These are phyloP conservation scores for Murina feae DNA, from an alignment of 2,113 vertebrate species.

Conservation along the genomic window DNA sequence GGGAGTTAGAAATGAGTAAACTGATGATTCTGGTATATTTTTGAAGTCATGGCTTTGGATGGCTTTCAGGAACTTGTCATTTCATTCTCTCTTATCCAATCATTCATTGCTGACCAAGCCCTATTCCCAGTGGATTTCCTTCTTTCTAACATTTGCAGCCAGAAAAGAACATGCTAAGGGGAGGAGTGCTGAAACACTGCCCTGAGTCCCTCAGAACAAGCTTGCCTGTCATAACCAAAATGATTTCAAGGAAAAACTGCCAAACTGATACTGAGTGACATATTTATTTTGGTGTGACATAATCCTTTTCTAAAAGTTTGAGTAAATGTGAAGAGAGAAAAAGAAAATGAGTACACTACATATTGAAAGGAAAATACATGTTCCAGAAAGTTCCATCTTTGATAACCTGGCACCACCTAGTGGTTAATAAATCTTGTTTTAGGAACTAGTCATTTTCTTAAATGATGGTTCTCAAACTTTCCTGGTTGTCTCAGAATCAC, in stretches of 20 bases:
- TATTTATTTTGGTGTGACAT: neutral
- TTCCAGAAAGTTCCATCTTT: neutral
- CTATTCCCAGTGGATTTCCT: neutral
- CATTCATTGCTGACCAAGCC: neutral
- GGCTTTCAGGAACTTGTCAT: neutral
- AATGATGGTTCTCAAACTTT: neutral
- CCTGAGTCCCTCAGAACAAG: neutral
- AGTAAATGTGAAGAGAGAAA: neutral
- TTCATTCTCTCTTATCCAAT: neutral
- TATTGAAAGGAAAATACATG: neutral
- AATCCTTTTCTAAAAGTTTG: neutral
- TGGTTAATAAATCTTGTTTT: neutral
- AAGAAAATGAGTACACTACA: neutral
- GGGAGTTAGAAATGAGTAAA: neutral
- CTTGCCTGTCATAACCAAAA: neutral
- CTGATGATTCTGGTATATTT: neutral
- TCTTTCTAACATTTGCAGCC: neutral
- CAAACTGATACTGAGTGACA: neutral
- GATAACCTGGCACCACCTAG: slow-evolving; percentile 58
- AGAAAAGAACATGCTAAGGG: neutral
- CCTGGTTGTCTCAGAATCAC: neutral
- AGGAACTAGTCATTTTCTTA: neutral
- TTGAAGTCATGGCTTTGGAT: neutral
- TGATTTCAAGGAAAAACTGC: neutral
- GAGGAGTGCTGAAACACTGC: too few relatives aligned